A percentile compares a stretch with the other conserved stretches of the same genome.
Evolutionary conservation across 2,888 invertebrate species (phyloP).

Genomic region (Chymomyza procnemis): DNA sequence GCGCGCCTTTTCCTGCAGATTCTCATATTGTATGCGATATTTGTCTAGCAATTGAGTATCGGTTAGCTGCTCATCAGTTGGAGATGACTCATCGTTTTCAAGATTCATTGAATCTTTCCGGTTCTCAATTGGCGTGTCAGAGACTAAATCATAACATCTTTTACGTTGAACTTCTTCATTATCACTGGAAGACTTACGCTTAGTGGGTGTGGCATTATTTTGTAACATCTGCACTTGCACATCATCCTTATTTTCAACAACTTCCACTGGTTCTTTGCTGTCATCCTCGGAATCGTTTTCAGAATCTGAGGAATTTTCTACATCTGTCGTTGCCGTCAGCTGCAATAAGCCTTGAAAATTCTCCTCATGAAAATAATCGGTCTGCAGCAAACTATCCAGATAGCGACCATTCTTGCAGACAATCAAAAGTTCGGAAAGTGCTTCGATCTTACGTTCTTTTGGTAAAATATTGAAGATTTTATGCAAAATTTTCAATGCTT

Average conservation of each 20-base stretch:
- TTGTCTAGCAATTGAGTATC: constrained; percentile 33
- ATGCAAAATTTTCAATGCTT: constrained; percentile 86
- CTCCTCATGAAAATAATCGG: constrained; percentile 90
- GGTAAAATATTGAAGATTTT: constrained; percentile 89
- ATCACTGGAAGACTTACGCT: constrained; percentile 55
- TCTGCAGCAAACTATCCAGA: constrained; percentile 90
- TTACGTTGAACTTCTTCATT: constrained; percentile 43
- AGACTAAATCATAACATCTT: constrained; percentile 33
- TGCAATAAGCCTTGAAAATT: constrained; percentile 88
- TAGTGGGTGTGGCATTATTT: constrained; percentile 49
- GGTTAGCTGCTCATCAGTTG: constrained; percentile 24
- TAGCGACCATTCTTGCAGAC: constrained; percentile 92
- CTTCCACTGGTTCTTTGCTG: neutral
- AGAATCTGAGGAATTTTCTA: neutral
- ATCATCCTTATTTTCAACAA: constrained; percentile 3
- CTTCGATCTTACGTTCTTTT: constrained; percentile 86
- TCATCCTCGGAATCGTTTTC: neutral
- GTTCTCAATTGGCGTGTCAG: constrained; percentile 10
- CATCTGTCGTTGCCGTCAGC: constrained; percentile 71
- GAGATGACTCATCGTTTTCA: constrained; percentile 9
- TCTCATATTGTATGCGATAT: constrained; percentile 57
- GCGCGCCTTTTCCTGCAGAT: constrained; percentile 61
- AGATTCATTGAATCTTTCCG: constrained; percentile 5
- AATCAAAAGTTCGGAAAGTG: constrained; percentile 87
- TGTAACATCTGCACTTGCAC: neutral